Percentiles rank a stretch among this genome's conserved stretches.
phyloP scores from a whole-genome alignment of 2,888 invertebrate genomes.

The Apodemia hepburni region DNA sequence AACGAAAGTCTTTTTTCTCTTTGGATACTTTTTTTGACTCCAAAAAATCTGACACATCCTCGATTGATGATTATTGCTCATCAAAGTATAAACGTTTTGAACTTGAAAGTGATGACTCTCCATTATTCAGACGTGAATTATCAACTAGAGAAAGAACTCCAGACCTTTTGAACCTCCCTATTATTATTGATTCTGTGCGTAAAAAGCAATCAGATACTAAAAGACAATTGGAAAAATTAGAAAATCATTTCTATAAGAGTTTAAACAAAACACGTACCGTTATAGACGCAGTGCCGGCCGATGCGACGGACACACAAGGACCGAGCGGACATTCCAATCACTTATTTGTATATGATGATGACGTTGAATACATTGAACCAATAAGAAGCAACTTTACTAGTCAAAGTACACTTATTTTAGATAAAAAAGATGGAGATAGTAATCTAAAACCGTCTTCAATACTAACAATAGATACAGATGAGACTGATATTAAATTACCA shows the following conservation, averaged over 20 bases:
- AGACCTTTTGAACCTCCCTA: slow-evolving; percentile 67
- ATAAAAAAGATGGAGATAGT: slow-evolving; percentile 51
- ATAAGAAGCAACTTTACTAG: slow-evolving; percentile 71
- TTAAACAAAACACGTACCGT: slow-evolving; percentile 59
- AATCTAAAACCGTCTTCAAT: slow-evolving; percentile 56
- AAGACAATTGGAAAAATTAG: slow-evolving; percentile 70
- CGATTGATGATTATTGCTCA: slow-evolving; percentile 72
- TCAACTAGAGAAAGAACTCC: slow-evolving; percentile 60
- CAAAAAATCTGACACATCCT: slow-evolving; percentile 72
- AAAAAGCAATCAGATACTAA: slow-evolving; percentile 69
- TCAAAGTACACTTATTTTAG: slow-evolving; percentile 70
- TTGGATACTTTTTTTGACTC: slow-evolving; percentile 75
- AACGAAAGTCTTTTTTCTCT: slow-evolving; percentile 73
- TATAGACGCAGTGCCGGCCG: slow-evolving; percentile 68
- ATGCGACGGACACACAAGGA: slow-evolving; percentile 65
- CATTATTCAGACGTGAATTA: slow-evolving; percentile 58
- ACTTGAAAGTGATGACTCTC: slow-evolving; percentile 73
- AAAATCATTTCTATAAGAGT: slow-evolving; percentile 71
- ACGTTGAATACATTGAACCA: slow-evolving; percentile 76
- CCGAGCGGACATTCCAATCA: slow-evolving; percentile 64
- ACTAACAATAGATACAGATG: slow-evolving; percentile 66
- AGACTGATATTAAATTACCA: slow-evolving; percentile 67
- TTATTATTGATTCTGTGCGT: slow-evolving; percentile 68
- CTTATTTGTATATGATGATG: slow-evolving; percentile 60
- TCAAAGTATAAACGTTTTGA: slow-evolving; percentile 77